A percentile compares a stretch with the other conserved stretches of the same genome.
These are phyloP conservation scores for Isurus oxyrinchus DNA, from an alignment of 2,113 vertebrate species.

Conservation along the genomic window DNA sequence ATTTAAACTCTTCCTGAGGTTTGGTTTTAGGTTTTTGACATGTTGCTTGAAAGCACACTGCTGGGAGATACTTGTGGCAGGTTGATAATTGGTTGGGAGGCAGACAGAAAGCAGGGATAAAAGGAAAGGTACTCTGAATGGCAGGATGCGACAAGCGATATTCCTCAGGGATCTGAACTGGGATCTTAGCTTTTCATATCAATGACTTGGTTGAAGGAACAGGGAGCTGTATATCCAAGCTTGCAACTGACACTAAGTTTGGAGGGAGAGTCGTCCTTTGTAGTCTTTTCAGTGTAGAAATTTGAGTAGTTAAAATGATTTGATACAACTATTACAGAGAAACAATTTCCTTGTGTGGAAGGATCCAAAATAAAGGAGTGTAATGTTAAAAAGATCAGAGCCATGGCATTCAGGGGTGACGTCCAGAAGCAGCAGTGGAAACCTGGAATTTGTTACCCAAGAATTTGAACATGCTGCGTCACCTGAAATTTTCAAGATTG, in stretches of 20 bases:
- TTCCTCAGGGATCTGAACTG: not conserved
- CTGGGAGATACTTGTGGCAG: not conserved
- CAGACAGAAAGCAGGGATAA: not conserved
- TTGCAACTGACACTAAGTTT: not conserved
- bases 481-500: not conserved
- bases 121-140: not conserved
- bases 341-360: not conserved
- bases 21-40: not conserved
- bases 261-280: not conserved
- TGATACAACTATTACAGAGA: not conserved
- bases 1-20: not conserved
- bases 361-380: not conserved
- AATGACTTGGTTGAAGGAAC: not conserved
- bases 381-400: not conserved
- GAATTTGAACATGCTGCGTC: not conserved
- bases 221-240: not conserved
- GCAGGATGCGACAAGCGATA: not conserved
- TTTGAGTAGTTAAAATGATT: not conserved
- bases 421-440: not conserved
- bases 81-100: not conserved
- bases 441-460: not conserved
- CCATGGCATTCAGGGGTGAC: not conserved
- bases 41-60: not conserved
- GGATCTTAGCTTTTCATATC: not conserved
- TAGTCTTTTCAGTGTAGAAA: not conserved